A percentile compares a stretch with the other conserved stretches of the same genome.
Evolutionary conservation across 2,888 invertebrate species (phyloP).

Genomic region (Drosophila silvestris): DNA sequence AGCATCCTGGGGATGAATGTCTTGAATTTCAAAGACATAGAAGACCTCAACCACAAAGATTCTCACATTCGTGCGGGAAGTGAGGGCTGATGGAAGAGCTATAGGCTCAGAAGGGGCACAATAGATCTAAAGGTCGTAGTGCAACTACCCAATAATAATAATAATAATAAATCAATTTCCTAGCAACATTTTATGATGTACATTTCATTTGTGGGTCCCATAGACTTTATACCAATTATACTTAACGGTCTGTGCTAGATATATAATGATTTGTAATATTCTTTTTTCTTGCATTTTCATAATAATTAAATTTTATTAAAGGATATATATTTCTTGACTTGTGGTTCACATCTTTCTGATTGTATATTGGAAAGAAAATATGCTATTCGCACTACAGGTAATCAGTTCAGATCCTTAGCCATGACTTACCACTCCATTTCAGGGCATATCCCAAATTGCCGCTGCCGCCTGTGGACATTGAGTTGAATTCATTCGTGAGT

Average conservation of each 20-base stretch:
- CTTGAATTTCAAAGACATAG: too few relatives aligned
- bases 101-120: too few relatives aligned
- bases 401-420: not conserved
- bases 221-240: not conserved
- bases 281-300: not conserved
- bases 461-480: constrained; percentile 69
- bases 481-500: constrained; percentile 81
- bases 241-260: too few relatives aligned
- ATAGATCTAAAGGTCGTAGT: too few relatives aligned
- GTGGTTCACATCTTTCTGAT: not conserved
- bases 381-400: too few relatives aligned
- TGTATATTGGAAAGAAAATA: not conserved
- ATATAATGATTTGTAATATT: not conserved
- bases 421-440: constrained; percentile 80
- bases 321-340: not conserved
- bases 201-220: not conserved
- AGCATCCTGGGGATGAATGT: too few relatives aligned
- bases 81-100: too few relatives aligned
- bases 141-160: too few relatives aligned
- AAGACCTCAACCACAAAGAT: too few relatives aligned
- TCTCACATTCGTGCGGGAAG: too few relatives aligned
- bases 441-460: constrained; percentile 36
- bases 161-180: not conserved
- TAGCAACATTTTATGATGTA: not conserved
- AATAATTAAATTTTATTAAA: not conserved